phyloP scores from a whole-genome alignment of 2,797 vertebrate species.

The Babyrousa celebensis region DNA sequence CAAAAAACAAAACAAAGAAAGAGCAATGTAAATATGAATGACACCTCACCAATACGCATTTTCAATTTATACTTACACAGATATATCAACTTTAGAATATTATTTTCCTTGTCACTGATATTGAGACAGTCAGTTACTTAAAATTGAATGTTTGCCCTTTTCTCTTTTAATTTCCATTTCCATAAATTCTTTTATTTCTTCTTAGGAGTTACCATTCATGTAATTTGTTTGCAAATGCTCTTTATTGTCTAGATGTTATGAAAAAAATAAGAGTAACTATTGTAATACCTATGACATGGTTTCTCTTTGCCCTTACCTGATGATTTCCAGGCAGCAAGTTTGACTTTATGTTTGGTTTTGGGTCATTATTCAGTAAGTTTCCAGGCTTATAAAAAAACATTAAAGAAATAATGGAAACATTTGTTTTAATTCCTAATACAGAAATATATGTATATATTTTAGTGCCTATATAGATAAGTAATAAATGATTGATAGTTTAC shows the following conservation, averaged over 20 bases:
- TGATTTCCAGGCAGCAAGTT: conserved; percentile 65
- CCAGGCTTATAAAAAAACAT: conserved; percentile 54
- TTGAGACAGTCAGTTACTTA: not conserved
- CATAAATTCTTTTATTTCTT: not conserved
- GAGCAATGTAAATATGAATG: not conserved
- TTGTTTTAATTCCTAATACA: not conserved
- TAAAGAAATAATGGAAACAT: not conserved
- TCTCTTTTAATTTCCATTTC: not conserved
- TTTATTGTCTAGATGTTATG: not conserved
- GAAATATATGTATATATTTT: not conserved
- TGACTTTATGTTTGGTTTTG: conserved; percentile 28
- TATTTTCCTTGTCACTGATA: not conserved
- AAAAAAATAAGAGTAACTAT: not conserved
- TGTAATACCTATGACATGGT: not conserved
- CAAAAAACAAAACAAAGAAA: not conserved
- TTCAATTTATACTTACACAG: not conserved
- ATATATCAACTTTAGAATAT: not conserved
- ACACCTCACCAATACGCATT: not conserved
- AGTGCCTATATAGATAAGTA: not conserved
- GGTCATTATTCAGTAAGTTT: not conserved
- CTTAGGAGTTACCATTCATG: not conserved
- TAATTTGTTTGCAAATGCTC: conserved; percentile 7
- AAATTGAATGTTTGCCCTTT: not conserved
- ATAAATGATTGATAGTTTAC: not conserved
- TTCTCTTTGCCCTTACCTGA: conserved; percentile 44